Evolutionary conservation across 35 echinoderm and acorn worm species (phyloP), one percentile per base, ranked within the genome.

Genomic region (Heliocidaris erythrogramma): DNA sequence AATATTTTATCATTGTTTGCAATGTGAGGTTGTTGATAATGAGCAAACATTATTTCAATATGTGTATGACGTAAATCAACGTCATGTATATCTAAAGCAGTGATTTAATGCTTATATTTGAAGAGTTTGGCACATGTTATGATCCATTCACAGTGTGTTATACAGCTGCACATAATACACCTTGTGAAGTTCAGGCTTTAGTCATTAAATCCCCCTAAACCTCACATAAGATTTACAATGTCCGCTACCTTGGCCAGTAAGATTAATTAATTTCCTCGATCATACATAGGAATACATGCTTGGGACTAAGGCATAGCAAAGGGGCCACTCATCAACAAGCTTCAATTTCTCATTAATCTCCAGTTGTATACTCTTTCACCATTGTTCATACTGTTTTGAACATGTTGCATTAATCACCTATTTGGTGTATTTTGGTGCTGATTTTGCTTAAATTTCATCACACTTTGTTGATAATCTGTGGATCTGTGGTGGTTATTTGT

Each of bases 221-320:
- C 17, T 78, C 65, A n/a, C 27, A 78, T 27, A 78, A 78, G 65
- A 78, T 78, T 78, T 78, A 78, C 65, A 78, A 78, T 78, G 65
- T 78, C 65, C 65, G 65, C 65, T 78, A 78, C 65, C 65, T 78
- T 78, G 65, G 65, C 65, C 65, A 78, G 65, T 27, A 18, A 78
- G 65, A 78, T 78, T 78, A 78, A 78, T 78, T 78, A 78, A 78
- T 78, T 78, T 78, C 65, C 65, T 78, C 65, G 3, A n/a, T 78
- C 65, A n/a, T 78, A 78, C 65, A 78, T 78, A n/a, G 0, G 8
- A 78, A n/a, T n/a, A 78, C 65, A 78, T 78, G 27, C 65, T 7
- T 27, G 65, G 65, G 65, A 78, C 65, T 78, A 18, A 78, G 21
- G 65, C 65, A 78, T 27, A 78, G 65, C 65, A 78, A 78, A 78